Evolutionary conservation across 2,888 invertebrate genomes (phyloP).

Genomic region (Drosophila algonquin): DNA sequence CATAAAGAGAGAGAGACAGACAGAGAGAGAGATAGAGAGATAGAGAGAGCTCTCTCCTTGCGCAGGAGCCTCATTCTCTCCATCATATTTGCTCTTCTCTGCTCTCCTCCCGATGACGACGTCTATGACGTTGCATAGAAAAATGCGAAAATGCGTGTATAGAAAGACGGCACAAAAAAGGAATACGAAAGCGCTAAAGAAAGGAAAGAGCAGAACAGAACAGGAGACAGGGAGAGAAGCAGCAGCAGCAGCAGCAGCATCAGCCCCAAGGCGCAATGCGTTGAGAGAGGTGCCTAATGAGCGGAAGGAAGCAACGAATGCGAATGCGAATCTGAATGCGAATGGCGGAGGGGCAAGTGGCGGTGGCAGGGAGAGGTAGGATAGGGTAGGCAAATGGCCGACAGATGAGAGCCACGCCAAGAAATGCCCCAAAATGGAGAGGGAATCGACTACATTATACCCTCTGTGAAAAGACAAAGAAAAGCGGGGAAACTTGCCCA

Average conservation of each 20-base stretch:
- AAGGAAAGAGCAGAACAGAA: not conserved
- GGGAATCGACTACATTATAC: too few relatives aligned
- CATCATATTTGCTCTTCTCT: constrained; percentile 42
- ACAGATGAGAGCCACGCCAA: not conserved
- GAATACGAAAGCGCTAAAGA: constrained; percentile 17
- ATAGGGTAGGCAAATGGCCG: constrained; percentile 12
- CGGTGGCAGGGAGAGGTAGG: not conserved
- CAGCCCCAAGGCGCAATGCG: constrained; percentile 27
- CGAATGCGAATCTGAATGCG: constrained; percentile 3
- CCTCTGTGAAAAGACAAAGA: too few relatives aligned
- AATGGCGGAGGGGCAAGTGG: not conserved
- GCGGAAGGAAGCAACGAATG: constrained; percentile 66
- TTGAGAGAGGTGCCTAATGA: constrained; percentile 62
- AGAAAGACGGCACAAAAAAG: constrained; percentile 17
- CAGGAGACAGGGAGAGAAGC: not conserved
- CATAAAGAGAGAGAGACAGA: constrained; percentile 11
- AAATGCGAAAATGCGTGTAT: constrained; percentile 67
- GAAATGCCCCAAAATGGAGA: too few relatives aligned
- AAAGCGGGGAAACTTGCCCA: too few relatives aligned
- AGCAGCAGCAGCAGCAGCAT: constrained; percentile 6
- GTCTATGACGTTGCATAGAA: constrained; percentile 65
- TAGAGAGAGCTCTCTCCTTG: constrained; percentile 3
- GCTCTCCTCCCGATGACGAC: constrained; percentile 53
- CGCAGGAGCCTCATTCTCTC: constrained; percentile 19
- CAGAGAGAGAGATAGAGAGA: constrained; percentile 4